Percentiles rank a stretch among this genome's conserved stretches.
These are phyloP conservation scores for Alces alces DNA, from an alignment of 2,113 vertebrate species.

Conservation along the genomic window DNA sequence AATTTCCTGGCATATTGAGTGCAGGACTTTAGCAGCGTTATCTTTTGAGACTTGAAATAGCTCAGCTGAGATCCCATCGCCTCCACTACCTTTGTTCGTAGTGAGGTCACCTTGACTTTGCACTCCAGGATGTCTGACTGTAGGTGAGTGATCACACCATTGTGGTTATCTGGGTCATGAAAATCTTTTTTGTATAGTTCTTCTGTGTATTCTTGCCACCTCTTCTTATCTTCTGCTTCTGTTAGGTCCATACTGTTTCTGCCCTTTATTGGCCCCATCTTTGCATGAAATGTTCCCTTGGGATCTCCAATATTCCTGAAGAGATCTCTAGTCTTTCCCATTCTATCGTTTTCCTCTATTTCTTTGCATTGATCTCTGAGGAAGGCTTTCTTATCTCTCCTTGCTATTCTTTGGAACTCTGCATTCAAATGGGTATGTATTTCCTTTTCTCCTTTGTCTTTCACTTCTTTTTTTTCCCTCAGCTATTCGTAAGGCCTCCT, in stretches of 20 bases:
- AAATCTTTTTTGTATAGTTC: not conserved
- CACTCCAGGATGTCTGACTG: not conserved
- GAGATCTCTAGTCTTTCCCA: not conserved
- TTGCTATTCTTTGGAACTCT: not conserved
- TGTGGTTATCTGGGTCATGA: not conserved
- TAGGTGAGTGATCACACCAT: not conserved
- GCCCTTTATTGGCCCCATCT: not conserved
- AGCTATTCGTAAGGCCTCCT: not conserved
- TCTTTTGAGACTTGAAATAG: not conserved
- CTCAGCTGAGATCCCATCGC: not conserved
- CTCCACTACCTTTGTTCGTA: not conserved
- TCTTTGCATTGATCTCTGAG: not conserved
- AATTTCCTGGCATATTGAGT: not conserved
- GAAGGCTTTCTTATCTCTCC: not conserved
- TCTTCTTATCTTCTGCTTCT: not conserved
- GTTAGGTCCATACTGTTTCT: not conserved
- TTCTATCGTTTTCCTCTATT: not conserved
- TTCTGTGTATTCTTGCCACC: not conserved
- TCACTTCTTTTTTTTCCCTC: not conserved
- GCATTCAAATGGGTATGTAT: not conserved
- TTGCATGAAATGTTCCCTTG: not conserved
- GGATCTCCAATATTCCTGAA: not conserved
- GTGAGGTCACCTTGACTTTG: not conserved
- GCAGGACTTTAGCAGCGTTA: not conserved
- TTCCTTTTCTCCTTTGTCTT: not conserved